Conservation (phyloP, 2,113 vertebrate genomes). For the Oncorhynchus nerka region DNA sequence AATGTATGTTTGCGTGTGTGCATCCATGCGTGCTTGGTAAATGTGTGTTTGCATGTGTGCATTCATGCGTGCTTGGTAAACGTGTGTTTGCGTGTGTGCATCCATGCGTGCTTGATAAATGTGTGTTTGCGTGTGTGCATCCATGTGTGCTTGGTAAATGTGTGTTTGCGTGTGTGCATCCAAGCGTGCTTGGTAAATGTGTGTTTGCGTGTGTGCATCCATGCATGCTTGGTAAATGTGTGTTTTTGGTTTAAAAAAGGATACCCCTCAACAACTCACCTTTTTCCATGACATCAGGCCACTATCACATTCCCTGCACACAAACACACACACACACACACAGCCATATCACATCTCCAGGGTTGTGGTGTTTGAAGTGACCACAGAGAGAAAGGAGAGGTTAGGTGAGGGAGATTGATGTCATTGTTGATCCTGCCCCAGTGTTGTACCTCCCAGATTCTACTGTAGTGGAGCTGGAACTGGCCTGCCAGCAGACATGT, state of each 20-base stretch:
- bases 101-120: too few species aligned
- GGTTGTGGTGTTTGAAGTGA: conserved; percentile 28
- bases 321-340: not conserved
- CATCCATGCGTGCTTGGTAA: too few species aligned
- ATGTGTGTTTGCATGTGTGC: too few species aligned
- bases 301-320: conserved; percentile 31
- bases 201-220: conserved; percentile 9
- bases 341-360: conserved; percentile 15
- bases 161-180: too few species aligned
- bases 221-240: not conserved
- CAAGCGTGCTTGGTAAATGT: not conserved
- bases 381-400: conserved; percentile 52
- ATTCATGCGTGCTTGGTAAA: too few species aligned
- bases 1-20: too few species aligned
- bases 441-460: conserved; percentile 28
- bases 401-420: conserved; percentile 50
- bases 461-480: conserved; percentile 2
- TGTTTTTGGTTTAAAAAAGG: conserved; percentile 32
- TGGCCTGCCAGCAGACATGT: conserved; percentile 10
- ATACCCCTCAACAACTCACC: conserved; percentile 50
- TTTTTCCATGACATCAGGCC: conserved; percentile 46
- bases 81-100: too few species aligned
- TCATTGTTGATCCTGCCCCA: conserved; percentile 19
- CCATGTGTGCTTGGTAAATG: too few species aligned
- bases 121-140: too few species aligned